Base-by-base conservation (phyloP, 2,113 vertebrate genomes). In the Rattus rattus region DNA sequence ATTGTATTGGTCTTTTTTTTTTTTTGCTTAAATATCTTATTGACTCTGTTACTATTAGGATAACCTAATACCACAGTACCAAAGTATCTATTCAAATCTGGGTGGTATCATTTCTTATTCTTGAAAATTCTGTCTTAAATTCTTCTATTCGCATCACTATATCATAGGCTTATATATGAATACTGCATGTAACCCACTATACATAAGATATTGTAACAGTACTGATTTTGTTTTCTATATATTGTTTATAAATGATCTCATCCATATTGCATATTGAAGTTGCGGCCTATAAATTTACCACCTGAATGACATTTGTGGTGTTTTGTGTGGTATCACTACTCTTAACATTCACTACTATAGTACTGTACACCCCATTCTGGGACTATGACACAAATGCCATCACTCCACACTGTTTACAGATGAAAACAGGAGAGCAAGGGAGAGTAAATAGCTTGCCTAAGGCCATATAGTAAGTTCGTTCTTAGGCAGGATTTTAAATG, bases 1-100 rank as follows among this genome's bases (percentile, higher is more conserved):
- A 59, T 4, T 59, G 14, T 19, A 5, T 7, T 93, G 8, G 5
- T 61, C 22, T 86, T 80, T 86, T 22, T 86, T 80, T 86, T 22
- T 83, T 87, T 26, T 80, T 89, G 73, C 39, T 91, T 70, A 93
- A 94, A 79, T 79, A 88, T 84, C 93, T 95, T 70, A 65, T 75
- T 96, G 9, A 80, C 47, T 6, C 24, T 59, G 69, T 47, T 92
- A 52, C 52, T 77, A 7, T 59, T 95, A 91, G 72, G 26, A 61
- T 91, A 63, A 75, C 39, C 47, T 54, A 54, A n/a, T 33, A 87
- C 12, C 12, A 4, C 73, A 81, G 43, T 61, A 94, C 39, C 59
- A 86, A 80, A 26, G 22, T 52, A 1, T 39, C 54, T 81, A 83
- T 86, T 77, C 20, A 94, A 39, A 22, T 10, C 36, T 2, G 2